Evolutionary conservation across 2,797 vertebrate species (phyloP), one percentile per base, ranked within the genome.

Genomic region (Florisuga fusca): DNA sequence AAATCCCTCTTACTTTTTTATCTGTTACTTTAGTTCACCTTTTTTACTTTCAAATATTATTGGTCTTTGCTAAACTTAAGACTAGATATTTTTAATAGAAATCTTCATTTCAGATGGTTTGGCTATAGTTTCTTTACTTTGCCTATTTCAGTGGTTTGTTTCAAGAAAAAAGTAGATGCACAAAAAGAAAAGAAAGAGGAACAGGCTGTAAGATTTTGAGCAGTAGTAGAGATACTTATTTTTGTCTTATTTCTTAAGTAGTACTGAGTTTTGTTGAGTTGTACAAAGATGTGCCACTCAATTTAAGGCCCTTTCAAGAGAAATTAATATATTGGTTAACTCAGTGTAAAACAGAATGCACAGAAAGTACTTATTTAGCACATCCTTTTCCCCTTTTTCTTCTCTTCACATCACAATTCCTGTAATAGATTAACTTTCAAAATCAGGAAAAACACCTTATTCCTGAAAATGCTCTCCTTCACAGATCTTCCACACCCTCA

Each of bases 11-110:
- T 41, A 41, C 38, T 41, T 36, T 77, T 91, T 78, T 57, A 34
- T 41, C 33, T 78, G 16, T 38, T 55, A 68, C 1, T 0, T 27
- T 89, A 54, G 54, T 83, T 7, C 7, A 67, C 9, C 0, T 11
- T 48, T 73, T 84, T 55, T 66, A 26, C 9, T 85, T 92, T 77
- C 26, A 61, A 63, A 89, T 26, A 4, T 43, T 73, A 54, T 31
- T 63, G 8, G 3, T 7, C 41, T 62, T 3, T 59, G 53, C 27
- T 84, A 55, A 81, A 38, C 21, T 11, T 26, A 59, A 59, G 45
- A 51, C 15, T 43, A 82, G 9, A 18, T 10, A 26, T 45, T 68
- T 82, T 45, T 41, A 67, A 59, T 43, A 6, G 45, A 54, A 67
- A 36, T 46, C 20, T 62, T 81, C 34, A 67, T 18, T 62, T 81